A percentile compares a stretch with the other conserved stretches of the same genome.
phyloP scores from a whole-genome alignment of 2,113 vertebrate genomes.

The Atractosteus spatula region DNA sequence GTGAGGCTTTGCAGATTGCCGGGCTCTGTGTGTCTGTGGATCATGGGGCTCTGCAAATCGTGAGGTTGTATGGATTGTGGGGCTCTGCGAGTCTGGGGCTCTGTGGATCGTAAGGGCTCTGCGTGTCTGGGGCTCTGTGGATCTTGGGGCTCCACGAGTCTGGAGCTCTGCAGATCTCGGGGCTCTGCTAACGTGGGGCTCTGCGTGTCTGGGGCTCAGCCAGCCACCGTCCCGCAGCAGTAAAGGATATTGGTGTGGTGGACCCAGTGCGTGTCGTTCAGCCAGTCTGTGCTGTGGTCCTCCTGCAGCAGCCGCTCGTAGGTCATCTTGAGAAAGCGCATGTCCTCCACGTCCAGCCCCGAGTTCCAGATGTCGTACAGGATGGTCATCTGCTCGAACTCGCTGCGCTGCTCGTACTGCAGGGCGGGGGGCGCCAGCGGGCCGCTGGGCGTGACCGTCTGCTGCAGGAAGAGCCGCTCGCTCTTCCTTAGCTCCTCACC shows the following conservation, averaged over 20 bases:
- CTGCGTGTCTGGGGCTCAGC: too few species aligned
- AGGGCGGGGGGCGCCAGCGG: conserved; percentile 31
- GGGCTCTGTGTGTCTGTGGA: too few species aligned
- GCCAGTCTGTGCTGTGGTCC: conserved; percentile 83
- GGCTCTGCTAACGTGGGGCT: too few species aligned
- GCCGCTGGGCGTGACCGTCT: conserved; percentile 56
- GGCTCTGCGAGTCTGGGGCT: too few species aligned
- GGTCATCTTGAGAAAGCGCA: conserved; percentile 71
- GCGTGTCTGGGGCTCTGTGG: too few species aligned
- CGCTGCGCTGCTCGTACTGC: conserved; percentile 73
- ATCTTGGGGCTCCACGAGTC: too few species aligned
- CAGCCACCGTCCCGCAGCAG: neutral
- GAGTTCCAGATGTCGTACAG: conserved; percentile 93
- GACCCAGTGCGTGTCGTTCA: conserved; percentile 94
- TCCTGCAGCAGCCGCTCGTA: conserved; percentile 85
- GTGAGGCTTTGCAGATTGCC: too few species aligned
- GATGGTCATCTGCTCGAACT: conserved; percentile 95
- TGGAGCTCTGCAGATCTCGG: too few species aligned
- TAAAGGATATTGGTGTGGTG: conserved; percentile 87
- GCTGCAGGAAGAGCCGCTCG: conserved; percentile 70
- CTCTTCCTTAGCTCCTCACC: conserved; percentile 67
- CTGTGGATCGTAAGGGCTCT: too few species aligned
- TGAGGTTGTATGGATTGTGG: too few species aligned
- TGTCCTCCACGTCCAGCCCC: conserved; percentile 82
- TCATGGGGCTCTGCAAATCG: too few species aligned